phyloP scores from a whole-genome alignment of 1,140 invertebrate genomes.

The Drosophila parvula region DNA sequence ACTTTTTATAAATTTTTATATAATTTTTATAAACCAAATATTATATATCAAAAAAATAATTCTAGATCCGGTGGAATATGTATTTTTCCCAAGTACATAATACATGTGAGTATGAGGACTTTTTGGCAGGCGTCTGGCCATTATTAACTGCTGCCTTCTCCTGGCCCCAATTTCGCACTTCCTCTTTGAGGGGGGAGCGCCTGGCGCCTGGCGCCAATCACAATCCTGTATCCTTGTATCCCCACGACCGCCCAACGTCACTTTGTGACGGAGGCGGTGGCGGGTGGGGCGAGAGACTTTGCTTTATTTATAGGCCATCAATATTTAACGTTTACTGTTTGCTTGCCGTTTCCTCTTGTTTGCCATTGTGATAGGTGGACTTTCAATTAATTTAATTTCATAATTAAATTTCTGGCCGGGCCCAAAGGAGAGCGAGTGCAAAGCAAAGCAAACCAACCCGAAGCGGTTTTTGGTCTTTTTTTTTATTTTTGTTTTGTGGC shows the following conservation, averaged over 20 bases:
- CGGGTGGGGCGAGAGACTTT: slow-evolving; percentile 14
- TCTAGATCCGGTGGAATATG: too few species aligned
- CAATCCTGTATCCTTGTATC: slow-evolving; percentile 3
- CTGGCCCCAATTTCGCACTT: slow-evolving; percentile 23
- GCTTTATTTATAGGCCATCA: slow-evolving; percentile 70
- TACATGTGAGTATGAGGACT: slow-evolving; percentile 12
- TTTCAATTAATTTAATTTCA: slow-evolving; percentile 73
- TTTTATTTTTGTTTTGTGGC: not conserved
- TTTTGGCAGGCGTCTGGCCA: slow-evolving; percentile 50
- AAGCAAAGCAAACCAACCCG: slow-evolving; percentile 20
- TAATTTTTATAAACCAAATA: not conserved
- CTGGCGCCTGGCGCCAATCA: slow-evolving; percentile 42
- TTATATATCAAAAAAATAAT: not conserved
- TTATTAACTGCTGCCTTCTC: slow-evolving; percentile 63
- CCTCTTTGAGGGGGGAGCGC: slow-evolving; percentile 37
- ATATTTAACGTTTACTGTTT: slow-evolving; percentile 71
- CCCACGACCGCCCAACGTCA: not conserved
- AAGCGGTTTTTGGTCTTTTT: not conserved
- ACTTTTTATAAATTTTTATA: not conserved
- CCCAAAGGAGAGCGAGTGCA: slow-evolving; percentile 22
- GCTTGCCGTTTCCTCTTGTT: slow-evolving; percentile 31
- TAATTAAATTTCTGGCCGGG: slow-evolving; percentile 54
- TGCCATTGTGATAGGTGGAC: slow-evolving; percentile 35
- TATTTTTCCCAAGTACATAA: slow-evolving; percentile 3
- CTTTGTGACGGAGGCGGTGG: not conserved